Evolutionary conservation across 2,113 vertebrate species (phyloP).

Genomic region (Cyanoramphus novaezelandiae): DNA sequence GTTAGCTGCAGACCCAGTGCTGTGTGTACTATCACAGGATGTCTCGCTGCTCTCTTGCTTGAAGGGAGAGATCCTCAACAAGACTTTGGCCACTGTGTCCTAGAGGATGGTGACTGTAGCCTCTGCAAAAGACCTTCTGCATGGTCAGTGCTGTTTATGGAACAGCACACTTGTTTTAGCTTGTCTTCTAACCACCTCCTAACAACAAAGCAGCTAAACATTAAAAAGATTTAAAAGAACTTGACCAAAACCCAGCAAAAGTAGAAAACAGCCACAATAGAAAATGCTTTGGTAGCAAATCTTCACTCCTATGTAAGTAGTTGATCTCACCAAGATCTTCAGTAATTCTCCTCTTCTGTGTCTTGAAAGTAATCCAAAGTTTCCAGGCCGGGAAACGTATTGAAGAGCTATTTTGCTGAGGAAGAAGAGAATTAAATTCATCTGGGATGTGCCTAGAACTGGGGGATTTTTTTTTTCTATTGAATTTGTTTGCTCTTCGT

Average conservation of each 20-base stretch:
- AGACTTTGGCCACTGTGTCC: background rate
- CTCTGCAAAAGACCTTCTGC: background rate
- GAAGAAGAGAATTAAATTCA: background rate
- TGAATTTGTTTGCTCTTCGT: fast-evolving
- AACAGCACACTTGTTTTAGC: fast-evolving
- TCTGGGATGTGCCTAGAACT: background rate
- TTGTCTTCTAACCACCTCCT: background rate
- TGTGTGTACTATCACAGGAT: background rate
- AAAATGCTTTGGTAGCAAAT: fast-evolving
- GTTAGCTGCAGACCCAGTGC: background rate
- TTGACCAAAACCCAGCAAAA: background rate
- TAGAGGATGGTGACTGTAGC: background rate
- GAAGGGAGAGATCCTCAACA: background rate
- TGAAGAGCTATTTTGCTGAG: background rate
- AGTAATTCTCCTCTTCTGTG: background rate
- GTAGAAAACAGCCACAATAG: background rate
- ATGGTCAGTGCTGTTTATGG: background rate
- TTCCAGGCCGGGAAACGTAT: background rate
- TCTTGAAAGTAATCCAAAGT: background rate
- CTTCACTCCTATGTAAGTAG: background rate
- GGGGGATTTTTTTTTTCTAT: background rate
- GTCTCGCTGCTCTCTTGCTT: background rate
- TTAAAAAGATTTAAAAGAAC: background rate
- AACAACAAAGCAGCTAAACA: background rate
- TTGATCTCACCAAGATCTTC: background rate